These are phyloP conservation scores for Gerosis bhagava DNA, from an alignment of 2,888 invertebrate species.

Conservation along the genomic window DNA sequence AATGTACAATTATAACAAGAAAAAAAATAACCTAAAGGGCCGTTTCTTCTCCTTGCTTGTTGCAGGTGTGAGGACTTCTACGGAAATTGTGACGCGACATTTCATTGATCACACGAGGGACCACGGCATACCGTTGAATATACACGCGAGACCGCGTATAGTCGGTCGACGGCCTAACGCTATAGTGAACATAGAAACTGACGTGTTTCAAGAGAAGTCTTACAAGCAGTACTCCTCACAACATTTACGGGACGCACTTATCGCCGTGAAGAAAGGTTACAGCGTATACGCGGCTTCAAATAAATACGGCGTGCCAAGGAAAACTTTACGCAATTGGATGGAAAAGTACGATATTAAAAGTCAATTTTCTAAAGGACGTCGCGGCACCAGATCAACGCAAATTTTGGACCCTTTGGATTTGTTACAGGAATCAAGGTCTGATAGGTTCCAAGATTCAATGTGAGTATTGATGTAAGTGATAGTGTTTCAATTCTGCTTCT, in stretches of 20 bases:
- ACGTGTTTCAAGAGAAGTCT: constrained; percentile 75
- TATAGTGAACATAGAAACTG: constrained; percentile 73
- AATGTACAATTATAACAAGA: constrained; percentile 29
- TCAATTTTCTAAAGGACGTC: constrained; percentile 74
- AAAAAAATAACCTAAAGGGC: constrained; percentile 52
- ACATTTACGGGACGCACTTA: constrained; percentile 71
- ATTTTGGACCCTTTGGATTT: constrained; percentile 67
- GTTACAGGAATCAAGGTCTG: constrained; percentile 58
- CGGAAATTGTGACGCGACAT: constrained; percentile 74
- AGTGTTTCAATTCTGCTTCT: too few species aligned
- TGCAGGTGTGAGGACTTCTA: constrained; percentile 74
- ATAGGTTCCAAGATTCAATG: constrained; percentile 52
- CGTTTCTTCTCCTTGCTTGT: constrained; percentile 74
- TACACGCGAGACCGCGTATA: constrained; percentile 69
- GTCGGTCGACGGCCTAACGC: constrained; percentile 70
- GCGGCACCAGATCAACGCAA: constrained; percentile 60
- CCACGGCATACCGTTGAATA: constrained; percentile 68
- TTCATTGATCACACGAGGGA: constrained; percentile 66
- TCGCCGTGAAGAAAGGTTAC: constrained; percentile 77
- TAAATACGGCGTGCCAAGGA: constrained; percentile 79
- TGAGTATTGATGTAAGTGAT: constrained; percentile 20
- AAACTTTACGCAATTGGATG: constrained; percentile 82
- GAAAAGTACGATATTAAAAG: constrained; percentile 81
- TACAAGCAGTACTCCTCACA: constrained; percentile 79
- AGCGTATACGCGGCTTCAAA: constrained; percentile 82